These are phyloP conservation scores for Eurois occulta DNA, from an alignment of 2,888 invertebrate genomes.

Conservation along the genomic window DNA sequence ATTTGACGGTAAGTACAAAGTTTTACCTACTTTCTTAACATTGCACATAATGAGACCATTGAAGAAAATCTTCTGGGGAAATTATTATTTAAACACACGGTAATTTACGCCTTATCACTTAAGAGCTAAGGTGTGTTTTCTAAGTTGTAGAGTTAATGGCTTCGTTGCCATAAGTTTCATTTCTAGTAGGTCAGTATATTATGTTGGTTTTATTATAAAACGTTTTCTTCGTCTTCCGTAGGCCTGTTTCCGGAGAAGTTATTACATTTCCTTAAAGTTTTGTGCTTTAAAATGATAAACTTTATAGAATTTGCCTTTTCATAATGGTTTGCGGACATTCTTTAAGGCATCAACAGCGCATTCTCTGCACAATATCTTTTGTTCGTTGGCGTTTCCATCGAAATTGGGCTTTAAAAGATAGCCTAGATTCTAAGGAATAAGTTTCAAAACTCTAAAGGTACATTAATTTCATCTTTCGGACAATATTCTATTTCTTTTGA, in stretches of 20 bases:
- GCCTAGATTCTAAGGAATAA: not conserved
- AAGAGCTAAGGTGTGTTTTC: conserved; percentile 52
- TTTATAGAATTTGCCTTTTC: not conserved
- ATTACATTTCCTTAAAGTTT: conserved; percentile 17
- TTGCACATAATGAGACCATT: conserved; percentile 69
- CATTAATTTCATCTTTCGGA: not conserved
- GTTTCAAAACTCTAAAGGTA: not conserved
- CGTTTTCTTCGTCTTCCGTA: conserved; percentile 51
- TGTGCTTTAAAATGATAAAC: not conserved
- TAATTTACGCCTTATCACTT: conserved; percentile 61
- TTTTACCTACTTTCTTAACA: conserved; percentile 70
- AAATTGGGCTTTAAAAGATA: not conserved
- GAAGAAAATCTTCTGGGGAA: conserved; percentile 72
- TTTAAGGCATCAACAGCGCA: not conserved
- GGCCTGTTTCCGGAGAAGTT: conserved; percentile 31
- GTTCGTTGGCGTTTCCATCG: not conserved
- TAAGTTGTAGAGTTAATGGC: conserved; percentile 53
- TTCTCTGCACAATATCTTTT: not conserved
- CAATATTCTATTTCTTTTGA: not conserved
- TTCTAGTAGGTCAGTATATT: conserved; percentile 66
- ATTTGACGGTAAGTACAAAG: conserved; percentile 67
- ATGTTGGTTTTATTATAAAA: conserved; percentile 66
- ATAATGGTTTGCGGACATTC: conserved; percentile 1
- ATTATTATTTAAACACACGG: conserved; percentile 58
- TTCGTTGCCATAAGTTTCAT: conserved; percentile 69